These are phyloP conservation scores for Parambassis ranga DNA, from an alignment of 2,797 vertebrate genomes.

Conservation along the genomic window DNA sequence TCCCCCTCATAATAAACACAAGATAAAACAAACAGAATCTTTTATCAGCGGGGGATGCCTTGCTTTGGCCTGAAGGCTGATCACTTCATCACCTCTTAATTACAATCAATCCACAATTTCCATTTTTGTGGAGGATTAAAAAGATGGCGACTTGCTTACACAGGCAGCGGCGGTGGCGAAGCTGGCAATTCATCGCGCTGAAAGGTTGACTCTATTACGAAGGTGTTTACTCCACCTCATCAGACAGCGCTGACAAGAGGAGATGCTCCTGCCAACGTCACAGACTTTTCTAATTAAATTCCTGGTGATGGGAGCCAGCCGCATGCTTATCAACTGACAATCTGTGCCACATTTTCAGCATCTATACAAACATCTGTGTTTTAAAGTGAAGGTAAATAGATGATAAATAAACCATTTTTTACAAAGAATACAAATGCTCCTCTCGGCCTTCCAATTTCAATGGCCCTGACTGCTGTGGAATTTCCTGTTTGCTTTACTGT, in stretches of 20 bases:
- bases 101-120: constrained; percentile 22
- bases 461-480: too few relatives aligned
- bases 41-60: neutral
- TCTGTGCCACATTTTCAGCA: constrained; percentile 14
- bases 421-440: too few relatives aligned
- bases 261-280: constrained; percentile 6
- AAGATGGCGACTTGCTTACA: neutral
- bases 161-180: too few relatives aligned
- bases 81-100: constrained; percentile 40
- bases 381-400: neutral
- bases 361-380: too few relatives aligned
- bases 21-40: neutral
- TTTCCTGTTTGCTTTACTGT: neutral
- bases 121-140: constrained; percentile 4
- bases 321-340: constrained; percentile 21
- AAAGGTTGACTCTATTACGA: constrained; percentile 32
- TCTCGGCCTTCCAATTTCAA: too few relatives aligned
- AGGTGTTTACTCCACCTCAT: constrained; percentile 30
- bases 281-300: constrained; percentile 40
- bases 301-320: constrained; percentile 20
- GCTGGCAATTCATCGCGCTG: constrained; percentile 27
- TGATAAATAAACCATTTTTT: neutral
- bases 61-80: constrained; percentile 4
- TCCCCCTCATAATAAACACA: neutral
- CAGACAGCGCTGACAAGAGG: constrained; percentile 17